Percentiles rank a stretch among this genome's conserved stretches.
These are phyloP conservation scores for Halcyon chelicuti DNA, from an alignment of 2,797 vertebrate genomes.

Conservation along the genomic window DNA sequence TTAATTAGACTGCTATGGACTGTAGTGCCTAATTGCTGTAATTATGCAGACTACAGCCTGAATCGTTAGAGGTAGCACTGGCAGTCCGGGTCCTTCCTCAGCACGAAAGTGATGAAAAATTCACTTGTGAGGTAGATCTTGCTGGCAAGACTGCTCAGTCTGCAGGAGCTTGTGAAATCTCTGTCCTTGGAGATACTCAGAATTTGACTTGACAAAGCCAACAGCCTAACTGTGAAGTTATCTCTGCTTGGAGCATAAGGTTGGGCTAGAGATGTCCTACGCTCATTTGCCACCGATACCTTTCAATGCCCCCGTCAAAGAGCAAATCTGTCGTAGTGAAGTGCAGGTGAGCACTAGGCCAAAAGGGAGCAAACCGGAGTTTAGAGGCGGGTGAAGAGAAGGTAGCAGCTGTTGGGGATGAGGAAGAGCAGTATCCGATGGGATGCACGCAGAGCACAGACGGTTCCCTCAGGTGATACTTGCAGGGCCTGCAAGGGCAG, in stretches of 20 bases:
- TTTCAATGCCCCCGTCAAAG: neutral
- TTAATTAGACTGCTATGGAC: neutral
- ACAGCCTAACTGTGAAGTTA: neutral
- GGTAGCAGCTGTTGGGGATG: too few species aligned
- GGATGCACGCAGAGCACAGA: neutral
- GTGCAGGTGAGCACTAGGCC: neutral
- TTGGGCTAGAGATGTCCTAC: neutral
- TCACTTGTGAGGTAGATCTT: neutral
- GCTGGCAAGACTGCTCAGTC: neutral
- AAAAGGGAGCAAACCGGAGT: neutral
- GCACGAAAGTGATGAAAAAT: neutral
- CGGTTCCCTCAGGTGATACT: neutral
- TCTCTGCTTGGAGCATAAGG: neutral
- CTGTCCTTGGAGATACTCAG: neutral
- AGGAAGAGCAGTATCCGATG: neutral
- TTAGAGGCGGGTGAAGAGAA: neutral
- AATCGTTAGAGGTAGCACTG: neutral
- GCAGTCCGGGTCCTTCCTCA: neutral
- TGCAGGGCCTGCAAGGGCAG: neutral
- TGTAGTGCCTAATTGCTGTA: neutral
- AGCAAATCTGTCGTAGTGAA: neutral
- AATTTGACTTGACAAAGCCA: neutral
- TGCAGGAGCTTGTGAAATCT: neutral
- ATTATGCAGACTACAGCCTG: neutral
- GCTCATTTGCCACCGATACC: accelerated